phyloP scores from a whole-genome alignment of 2,888 invertebrate genomes.

The Pollenia amentaria region DNA sequence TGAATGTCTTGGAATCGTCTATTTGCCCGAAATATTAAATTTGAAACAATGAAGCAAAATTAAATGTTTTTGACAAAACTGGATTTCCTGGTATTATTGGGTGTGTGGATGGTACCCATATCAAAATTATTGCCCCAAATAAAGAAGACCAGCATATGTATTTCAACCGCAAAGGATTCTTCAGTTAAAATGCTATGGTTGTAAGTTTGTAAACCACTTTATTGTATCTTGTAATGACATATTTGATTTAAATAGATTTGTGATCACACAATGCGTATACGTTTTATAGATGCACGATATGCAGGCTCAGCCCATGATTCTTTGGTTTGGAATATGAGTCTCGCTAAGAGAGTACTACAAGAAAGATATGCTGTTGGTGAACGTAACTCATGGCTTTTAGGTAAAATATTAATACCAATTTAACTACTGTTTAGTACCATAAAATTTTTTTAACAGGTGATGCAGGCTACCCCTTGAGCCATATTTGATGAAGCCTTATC shows the following conservation, averaged over 20 bases:
- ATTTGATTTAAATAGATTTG: background rate
- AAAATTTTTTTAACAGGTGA: background rate
- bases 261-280: constrained; percentile 8
- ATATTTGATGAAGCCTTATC: background rate
- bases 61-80: background rate
- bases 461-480: constrained; percentile 2
- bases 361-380: background rate
- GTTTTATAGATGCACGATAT: constrained; percentile 1
- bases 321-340: background rate
- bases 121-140: background rate
- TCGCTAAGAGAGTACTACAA: background rate
- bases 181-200: background rate
- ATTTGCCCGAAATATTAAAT: constrained; percentile 6
- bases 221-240: background rate
- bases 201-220: too few species aligned
- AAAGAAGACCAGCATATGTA: background rate
- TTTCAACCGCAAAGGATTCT: background rate
- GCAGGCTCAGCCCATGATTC: background rate
- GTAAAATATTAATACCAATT: too few species aligned
- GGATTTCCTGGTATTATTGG: constrained; percentile 6
- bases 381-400: constrained; percentile 9
- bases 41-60: constrained; percentile 9
- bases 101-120: constrained; percentile 6
- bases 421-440: background rate
- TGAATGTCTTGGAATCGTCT: background rate